Base-by-base conservation (phyloP, 2,888 invertebrate species). In the Geotrupes spiniger region DNA sequence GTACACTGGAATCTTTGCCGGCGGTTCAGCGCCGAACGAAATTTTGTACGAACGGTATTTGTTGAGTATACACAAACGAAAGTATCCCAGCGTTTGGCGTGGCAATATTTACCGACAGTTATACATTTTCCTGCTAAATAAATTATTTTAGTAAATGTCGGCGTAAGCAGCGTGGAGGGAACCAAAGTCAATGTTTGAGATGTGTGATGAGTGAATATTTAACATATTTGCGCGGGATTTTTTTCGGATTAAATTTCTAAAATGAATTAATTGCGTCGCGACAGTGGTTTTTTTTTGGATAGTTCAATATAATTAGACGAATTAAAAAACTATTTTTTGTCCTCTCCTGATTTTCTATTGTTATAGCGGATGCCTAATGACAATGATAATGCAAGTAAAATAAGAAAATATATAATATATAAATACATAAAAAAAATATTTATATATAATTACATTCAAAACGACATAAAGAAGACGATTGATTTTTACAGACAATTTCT, bases 91-190 rank as follows among this genome's bases (percentile, higher is more conserved):
- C 70, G 72, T 73, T 72, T 71, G 70, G 70, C 69, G 65, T 67
- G 70, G 72, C 68, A 73, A 73, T 73, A 73, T 73, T 73, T 73
- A 70, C 73, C 70, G 72, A 73, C 72, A 73, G 71, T 73, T 72
- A 73, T 73, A 73, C 73, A 73, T 73, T 72, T 72, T 72, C 72
- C 69, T 71, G 71, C 70, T 73, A 72, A 73, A 73, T 73, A 73
- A 73, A 73, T 73, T 72, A 72, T 73, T 72, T 72, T 72, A 69
- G 73, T 72, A 72, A 73, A 72, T 71, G 71, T 69, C 70, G 70
- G 69, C 66, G 67, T 69, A 71, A 69, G 68, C 65, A 64, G 67
- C 62, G 59, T 61, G 68, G 69, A 69, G 42, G 56, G 57, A 52
- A 59, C 53, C 50, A 54, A 58, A 52, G 57, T 55, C 54, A 57